Conservation (phyloP, 92 coral and sea anemone species). For the Heteractis magnifica region DNA sequence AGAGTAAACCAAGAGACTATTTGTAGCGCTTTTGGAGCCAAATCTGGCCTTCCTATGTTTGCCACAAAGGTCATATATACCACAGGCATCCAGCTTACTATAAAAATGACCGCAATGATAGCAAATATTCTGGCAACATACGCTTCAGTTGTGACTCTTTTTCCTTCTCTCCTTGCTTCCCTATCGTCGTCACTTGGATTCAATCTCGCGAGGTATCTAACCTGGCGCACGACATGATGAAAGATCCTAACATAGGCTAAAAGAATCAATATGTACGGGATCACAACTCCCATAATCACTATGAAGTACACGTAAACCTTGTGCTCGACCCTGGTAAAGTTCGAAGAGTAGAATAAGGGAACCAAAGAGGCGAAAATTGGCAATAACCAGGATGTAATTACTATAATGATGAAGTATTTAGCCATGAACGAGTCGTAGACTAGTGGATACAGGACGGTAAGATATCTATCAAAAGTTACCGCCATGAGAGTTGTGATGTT, state of each 20-base stretch:
- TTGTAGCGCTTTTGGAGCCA: slow-evolving; percentile 40
- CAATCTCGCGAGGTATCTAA: slow-evolving; percentile 25
- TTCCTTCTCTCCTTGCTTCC: slow-evolving; percentile 42
- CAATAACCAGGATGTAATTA: slow-evolving; percentile 36
- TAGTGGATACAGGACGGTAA: slow-evolving; percentile 46
- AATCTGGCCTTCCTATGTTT: slow-evolving; percentile 39
- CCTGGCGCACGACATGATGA: slow-evolving; percentile 39
- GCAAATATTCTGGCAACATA: slow-evolving; percentile 60
- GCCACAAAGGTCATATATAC: slow-evolving; percentile 56
- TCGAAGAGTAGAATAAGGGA: slow-evolving; percentile 47
- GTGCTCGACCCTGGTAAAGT: slow-evolving; percentile 27
- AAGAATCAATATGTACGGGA: slow-evolving; percentile 53
- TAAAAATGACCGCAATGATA: slow-evolving; percentile 47
- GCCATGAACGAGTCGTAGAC: slow-evolving; percentile 42
- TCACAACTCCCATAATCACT: slow-evolving; percentile 41
- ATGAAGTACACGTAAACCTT: slow-evolving; percentile 43
- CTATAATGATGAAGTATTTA: slow-evolving; percentile 28
- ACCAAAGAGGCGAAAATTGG: slow-evolving; percentile 40
- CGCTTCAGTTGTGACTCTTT: slow-evolving; percentile 51
- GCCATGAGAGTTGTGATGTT: slow-evolving; percentile 47
- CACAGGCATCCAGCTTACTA: slow-evolving; percentile 59
- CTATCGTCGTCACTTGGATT: slow-evolving; percentile 12
- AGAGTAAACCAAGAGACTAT: slow-evolving; percentile 58
- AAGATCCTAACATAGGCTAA: slow-evolving; percentile 53
- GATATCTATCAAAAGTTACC: slow-evolving; percentile 56